Evolutionary conservation across 2,888 invertebrate genomes (phyloP), one percentile per base, ranked within the genome.

Genomic region (Dasypogon diadema): DNA sequence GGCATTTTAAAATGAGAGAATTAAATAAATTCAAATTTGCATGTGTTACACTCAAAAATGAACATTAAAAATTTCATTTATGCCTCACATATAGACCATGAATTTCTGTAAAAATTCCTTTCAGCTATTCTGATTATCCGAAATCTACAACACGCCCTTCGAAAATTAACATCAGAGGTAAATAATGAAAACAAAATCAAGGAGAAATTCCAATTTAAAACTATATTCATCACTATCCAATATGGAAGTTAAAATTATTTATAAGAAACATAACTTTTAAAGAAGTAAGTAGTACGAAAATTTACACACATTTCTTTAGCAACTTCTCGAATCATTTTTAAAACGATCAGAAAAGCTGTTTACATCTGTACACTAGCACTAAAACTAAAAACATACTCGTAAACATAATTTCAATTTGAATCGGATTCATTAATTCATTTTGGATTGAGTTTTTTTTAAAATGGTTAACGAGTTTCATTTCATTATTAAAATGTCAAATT

Each of bases 141-240:
- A n/a, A n/a, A n/a, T n/a, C n/a, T n/a, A n/a, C n/a, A n/a, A n/a
- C n/a, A n/a, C n/a, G n/a, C n/a, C n/a, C n/a, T n/a, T n/a, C n/a
- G n/a, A n/a, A n/a, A n/a, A n/a, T n/a, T n/a, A n/a, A n/a, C n/a
- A n/a, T n/a, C n/a, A n/a, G n/a, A n/a, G n/a, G n/a, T n/a, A n/a
- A n/a, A n/a, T n/a, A n/a, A n/a, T 30, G 8, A 30, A 30, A 30
- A 5, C 30, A 60, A 60, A 21, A 37, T 37, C 2, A 34, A 21
- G 21, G 12, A 37, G 10, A 37, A 1, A 21, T 60, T 60, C 21
- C 34, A 24, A 60, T 42, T 60, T 21, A 34, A 60, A 37, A 42
- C 37, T 60, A 60, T 60, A 60, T 42, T 60, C 60, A 60, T 37
- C 42, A 60, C 60, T 60, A 21, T 60, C 60, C 60, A 60, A 60